Evolutionary conservation across 1,140 invertebrate species (phyloP).

Genomic region (Phthorimaea operculella): DNA sequence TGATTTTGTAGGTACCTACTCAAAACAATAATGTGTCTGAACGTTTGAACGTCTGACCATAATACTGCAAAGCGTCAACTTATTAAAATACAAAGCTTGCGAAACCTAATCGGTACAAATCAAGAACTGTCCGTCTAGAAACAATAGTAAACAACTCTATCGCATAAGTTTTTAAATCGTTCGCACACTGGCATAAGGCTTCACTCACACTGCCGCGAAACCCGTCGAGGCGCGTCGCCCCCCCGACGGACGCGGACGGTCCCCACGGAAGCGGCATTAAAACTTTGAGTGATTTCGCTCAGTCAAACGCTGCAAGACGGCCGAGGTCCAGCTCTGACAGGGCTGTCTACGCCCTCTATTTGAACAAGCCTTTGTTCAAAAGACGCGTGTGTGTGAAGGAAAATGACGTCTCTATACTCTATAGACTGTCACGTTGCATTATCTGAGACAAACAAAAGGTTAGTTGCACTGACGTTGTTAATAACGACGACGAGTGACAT

Average conservation of each 20-base stretch:
- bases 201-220: constrained; percentile 16
- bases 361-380: not conserved
- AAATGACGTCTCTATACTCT: not conserved
- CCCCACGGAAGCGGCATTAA: constrained; percentile 62
- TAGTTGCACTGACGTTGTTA: not conserved
- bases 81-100: not conserved
- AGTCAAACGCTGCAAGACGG: constrained; percentile 61
- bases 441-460: not conserved
- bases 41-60: no score
- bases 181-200: constrained; percentile 18
- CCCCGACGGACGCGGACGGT: constrained; percentile 20
- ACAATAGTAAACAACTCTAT: not conserved
- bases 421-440: not conserved
- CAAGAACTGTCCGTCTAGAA: not conserved
- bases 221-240: constrained; percentile 2
- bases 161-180: not conserved
- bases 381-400: constrained; percentile 1
- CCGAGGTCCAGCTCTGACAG: constrained; percentile 26
- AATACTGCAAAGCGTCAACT: no score
- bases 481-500: not conserved
- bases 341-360: not conserved
- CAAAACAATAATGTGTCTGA: no score
- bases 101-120: not conserved
- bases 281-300: constrained; percentile 66
- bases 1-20: no score